These are phyloP conservation scores for Stichodactyla mertensii DNA, from an alignment of 64 coral and sea anemone genomes.

Conservation along the genomic window DNA sequence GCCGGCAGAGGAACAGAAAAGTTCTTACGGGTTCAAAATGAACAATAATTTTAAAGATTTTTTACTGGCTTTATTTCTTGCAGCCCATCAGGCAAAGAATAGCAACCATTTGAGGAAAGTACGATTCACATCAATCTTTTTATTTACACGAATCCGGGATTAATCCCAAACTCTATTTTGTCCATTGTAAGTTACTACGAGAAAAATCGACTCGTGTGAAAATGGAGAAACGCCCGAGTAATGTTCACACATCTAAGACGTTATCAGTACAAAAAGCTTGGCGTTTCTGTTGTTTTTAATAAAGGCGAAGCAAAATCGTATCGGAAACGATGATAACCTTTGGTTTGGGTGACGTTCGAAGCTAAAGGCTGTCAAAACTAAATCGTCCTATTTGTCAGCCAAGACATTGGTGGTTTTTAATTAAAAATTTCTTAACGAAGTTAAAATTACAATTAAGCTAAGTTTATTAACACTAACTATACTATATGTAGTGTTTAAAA, in stretches of 20 bases:
- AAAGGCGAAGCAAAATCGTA: background rate
- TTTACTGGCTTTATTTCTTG: no score
- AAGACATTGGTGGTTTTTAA: background rate
- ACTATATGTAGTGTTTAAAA: background rate
- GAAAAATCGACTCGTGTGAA: no score
- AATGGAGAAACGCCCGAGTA: no score
- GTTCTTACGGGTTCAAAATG: no score
- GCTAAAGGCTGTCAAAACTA: background rate
- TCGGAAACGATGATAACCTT: constrained; percentile 9
- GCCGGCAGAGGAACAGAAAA: no score
- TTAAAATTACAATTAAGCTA: background rate
- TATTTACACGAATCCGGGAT: no score
- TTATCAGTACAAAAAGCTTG: background rate
- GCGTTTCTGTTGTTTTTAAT: background rate
- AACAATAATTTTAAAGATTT: no score
- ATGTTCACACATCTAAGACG: background rate
- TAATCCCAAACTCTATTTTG: no score
- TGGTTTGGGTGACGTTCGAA: background rate
- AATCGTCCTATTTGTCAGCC: background rate
- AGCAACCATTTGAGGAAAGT: no score
- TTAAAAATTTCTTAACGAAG: background rate
- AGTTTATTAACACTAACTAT: background rate
- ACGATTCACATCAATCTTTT: no score
- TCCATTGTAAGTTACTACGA: no score
- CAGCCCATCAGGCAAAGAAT: no score